phyloP scores from a whole-genome alignment of 2,113 vertebrate genomes.

The Strix aluco region DNA sequence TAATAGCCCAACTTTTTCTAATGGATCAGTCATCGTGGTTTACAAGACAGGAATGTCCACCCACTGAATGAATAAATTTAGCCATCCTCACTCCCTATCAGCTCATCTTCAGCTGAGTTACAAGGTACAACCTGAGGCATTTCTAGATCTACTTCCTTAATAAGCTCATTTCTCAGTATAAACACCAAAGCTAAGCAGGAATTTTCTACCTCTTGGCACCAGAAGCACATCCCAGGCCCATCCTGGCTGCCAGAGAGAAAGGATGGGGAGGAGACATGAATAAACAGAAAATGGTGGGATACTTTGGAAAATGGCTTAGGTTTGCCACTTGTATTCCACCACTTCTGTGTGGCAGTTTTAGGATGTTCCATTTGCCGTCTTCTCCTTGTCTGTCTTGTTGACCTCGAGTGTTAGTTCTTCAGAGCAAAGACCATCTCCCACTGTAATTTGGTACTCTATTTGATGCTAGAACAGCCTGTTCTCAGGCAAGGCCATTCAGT shows the following conservation, averaged over 20 bases:
- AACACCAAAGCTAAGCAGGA: neutral
- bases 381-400: neutral
- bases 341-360: accelerated
- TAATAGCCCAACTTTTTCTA: neutral
- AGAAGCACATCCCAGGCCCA: neutral
- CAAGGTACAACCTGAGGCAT: neutral
- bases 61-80: constrained; percentile 51
- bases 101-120: neutral
- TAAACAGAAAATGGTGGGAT: neutral
- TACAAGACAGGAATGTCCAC: constrained; percentile 47
- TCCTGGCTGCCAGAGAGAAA: neutral
- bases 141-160: neutral
- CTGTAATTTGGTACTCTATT: neutral
- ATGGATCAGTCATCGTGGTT: neutral
- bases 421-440: neutral
- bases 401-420: neutral
- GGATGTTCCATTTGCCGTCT: neutral
- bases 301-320: neutral
- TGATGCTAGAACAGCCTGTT: neutral
- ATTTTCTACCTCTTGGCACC: neutral
- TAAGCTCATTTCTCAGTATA: neutral
- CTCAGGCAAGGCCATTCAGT: constrained; percentile 14
- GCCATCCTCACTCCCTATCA: neutral
- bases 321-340: neutral
- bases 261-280: neutral